Percentiles rank a stretch among this genome's conserved stretches.
phyloP scores from a whole-genome alignment of 2,888 invertebrate species.

The Invenusta paracnida region DNA sequence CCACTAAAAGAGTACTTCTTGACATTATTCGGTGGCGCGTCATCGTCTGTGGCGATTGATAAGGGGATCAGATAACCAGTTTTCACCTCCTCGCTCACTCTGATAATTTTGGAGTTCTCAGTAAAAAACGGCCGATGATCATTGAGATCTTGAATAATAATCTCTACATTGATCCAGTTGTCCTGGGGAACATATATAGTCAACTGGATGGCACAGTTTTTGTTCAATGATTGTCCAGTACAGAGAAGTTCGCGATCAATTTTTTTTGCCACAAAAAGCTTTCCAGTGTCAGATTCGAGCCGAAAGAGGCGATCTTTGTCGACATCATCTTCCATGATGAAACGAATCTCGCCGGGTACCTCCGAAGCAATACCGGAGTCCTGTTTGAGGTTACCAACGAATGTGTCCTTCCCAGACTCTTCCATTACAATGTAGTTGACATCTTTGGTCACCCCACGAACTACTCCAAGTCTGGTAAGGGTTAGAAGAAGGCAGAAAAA shows the following conservation, averaged over 20 bases:
- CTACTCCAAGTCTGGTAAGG: too few species aligned
- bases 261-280: constrained; percentile 33
- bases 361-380: constrained; percentile 22
- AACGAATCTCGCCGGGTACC: neutral
- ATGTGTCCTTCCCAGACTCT: constrained; percentile 25
- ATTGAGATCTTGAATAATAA: constrained; percentile 36
- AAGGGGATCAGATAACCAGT: constrained; percentile 3
- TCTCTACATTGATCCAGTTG: constrained; percentile 39
- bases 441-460: neutral
- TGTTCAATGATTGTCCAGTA: neutral
- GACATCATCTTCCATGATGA: constrained; percentile 36
- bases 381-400: constrained; percentile 36
- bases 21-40: constrained; percentile 29
- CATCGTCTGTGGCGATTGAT: constrained; percentile 31
- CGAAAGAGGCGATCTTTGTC: neutral
- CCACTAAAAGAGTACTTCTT: constrained; percentile 25
- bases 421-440: constrained; percentile 11
- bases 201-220: constrained; percentile 16
- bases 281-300: constrained; percentile 25
- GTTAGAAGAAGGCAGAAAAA: too few species aligned
- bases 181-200: constrained; percentile 35
- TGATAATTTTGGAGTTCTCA: neutral
- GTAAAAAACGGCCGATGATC: constrained; percentile 38
- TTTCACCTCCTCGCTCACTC: constrained; percentile 31
- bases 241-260: constrained; percentile 33